Evolutionary conservation across 2,797 vertebrate species (phyloP), one percentile per base, ranked within the genome.

Genomic region (Karalla daura): DNA sequence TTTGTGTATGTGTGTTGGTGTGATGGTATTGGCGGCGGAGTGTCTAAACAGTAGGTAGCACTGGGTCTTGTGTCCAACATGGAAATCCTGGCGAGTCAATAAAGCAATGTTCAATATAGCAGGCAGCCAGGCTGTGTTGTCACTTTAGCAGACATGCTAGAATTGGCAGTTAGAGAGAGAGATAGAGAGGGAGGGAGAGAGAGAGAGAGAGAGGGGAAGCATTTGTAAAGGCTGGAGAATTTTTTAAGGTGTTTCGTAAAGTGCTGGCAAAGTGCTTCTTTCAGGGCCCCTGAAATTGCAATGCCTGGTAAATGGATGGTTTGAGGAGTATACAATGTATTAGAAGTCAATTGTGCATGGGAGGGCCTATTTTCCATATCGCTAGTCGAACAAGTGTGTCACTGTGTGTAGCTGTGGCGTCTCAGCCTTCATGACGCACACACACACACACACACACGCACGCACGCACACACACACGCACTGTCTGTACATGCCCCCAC

Each of bases 311-410:
- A 91, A 90, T 87, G 85, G 87, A 83, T 76, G 85, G 80, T 88
- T 86, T 84, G 80, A 87, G 80, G 82, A 83, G 85, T 88, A 85
- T 86, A 84, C 88, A 86, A 86, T 89, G 86, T 90, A 86, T 89
- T 86, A 89, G 87, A 88, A 90, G 87, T 92, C 87, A 89, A 89
- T 91, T 89, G 89, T 89, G 89, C 88, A 87, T 90, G 84, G 79
- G 83, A 88, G 86, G 77, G 69, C 78, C 84, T 86, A 81, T 89
- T 91, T 88, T 89, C 86, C 85, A 85, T 88, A 78, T 81, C 72
- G 63, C 80, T 86, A 80, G 81, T 75, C 21, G 55, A 83, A 87
- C 81, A 78, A 85, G 84, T 87, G 78, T 45, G 69, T 74, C n/a
- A 3, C 13, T 2, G 20, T 76, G 35, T 46, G 39, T 40, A 49